Percentiles rank a stretch among this genome's conserved stretches.
Conservation (phyloP, 2,113 vertebrate genomes). For the Ifrita kowaldi region DNA sequence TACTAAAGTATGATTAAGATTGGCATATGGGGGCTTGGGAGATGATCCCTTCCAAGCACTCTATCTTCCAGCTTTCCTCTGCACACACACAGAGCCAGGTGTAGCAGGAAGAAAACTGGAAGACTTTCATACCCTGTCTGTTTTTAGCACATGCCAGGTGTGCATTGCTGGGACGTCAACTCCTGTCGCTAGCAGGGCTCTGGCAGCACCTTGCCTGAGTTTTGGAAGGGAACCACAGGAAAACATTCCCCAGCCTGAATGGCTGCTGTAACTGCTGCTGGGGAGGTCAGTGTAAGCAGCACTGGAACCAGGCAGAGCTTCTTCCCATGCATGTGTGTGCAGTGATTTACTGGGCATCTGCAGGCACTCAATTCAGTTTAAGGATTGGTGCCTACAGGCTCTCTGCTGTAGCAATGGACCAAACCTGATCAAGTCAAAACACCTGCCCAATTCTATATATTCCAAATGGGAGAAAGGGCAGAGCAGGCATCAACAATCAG, state of each 20-base stretch:
- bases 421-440: not conserved
- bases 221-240: not conserved
- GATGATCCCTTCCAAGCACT: not conserved
- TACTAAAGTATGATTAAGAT: not conserved
- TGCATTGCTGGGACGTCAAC: not conserved
- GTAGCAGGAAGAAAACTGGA: not conserved
- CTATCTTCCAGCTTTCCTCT: not conserved
- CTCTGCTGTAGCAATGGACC: not conserved
- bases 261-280: not conserved
- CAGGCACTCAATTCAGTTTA: not conserved
- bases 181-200: rapidly evolving
- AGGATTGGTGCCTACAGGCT: not conserved
- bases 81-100: not conserved
- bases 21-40: not conserved
- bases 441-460: not conserved
- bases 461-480: not conserved
- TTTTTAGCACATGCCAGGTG: not conserved
- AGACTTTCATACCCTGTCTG: not conserved
- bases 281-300: not conserved
- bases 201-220: not conserved
- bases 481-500: not conserved
- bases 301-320: not conserved
- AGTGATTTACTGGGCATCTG: not conserved
- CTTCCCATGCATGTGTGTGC: rapidly evolving
- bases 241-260: not conserved